These are phyloP conservation scores for Orchestes rusci DNA, from an alignment of 2,888 invertebrate species.

Conservation along the genomic window DNA sequence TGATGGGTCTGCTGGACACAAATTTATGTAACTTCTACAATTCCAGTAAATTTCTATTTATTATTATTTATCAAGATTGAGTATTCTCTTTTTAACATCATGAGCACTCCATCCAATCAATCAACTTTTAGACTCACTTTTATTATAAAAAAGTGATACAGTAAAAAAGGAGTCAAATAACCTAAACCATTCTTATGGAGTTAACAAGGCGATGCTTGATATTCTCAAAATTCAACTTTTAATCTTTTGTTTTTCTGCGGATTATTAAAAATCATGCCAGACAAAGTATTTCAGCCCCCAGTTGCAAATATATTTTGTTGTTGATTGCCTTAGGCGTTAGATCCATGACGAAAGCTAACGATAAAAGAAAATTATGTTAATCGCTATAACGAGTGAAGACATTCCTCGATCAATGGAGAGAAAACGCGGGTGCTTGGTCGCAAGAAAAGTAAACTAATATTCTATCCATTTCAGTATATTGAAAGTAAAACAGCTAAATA, in stretches of 20 bases:
- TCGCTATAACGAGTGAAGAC: slow-evolving; percentile 13
- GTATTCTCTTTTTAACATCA: no score
- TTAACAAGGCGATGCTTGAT: no score
- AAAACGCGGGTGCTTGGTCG: slow-evolving; percentile 35
- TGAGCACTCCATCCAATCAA: no score
- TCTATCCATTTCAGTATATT: slow-evolving; percentile 36
- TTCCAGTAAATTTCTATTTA: neutral
- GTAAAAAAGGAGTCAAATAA: no score
- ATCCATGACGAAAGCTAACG: slow-evolving; percentile 17
- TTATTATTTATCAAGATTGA: no score
- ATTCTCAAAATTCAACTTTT: no score
- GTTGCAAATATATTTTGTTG: neutral
- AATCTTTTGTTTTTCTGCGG: no score
- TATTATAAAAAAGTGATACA: no score
- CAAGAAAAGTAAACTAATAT: slow-evolving; percentile 32
- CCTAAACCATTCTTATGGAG: no score
- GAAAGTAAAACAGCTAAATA: slow-evolving; percentile 37
- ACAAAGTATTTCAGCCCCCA: neutral
- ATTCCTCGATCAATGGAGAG: slow-evolving; percentile 10
- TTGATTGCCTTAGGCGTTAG: slow-evolving; percentile 6
- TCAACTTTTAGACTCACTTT: no score
- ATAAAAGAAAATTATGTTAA: slow-evolving; percentile 4
- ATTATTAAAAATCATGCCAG: no score
- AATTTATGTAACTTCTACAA: neutral
- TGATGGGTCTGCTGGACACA: neutral